Percentiles rank a stretch among this genome's conserved stretches.
These are phyloP conservation scores for Akabosia matsudoensis DNA, from an alignment of 1,140 invertebrate genomes.

Conservation along the genomic window DNA sequence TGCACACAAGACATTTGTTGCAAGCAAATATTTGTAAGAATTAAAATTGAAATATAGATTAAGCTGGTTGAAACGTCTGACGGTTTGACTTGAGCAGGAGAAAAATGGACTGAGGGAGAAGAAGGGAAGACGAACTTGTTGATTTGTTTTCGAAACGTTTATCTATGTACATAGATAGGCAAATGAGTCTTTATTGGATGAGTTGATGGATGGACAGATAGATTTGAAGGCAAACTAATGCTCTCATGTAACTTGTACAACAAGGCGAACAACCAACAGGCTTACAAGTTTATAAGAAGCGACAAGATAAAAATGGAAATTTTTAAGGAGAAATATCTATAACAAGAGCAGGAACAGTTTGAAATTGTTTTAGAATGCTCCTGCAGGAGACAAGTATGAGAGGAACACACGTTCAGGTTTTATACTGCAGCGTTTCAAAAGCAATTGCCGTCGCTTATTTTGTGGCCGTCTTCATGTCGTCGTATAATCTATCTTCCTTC, in stretches of 20 bases:
- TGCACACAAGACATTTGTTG: neutral
- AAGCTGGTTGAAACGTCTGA: too few species aligned
- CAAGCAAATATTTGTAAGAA: slow-evolving; percentile 19
- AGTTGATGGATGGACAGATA: slow-evolving; percentile 3
- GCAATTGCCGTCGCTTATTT: neutral
- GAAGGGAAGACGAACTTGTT: slow-evolving; percentile 4
- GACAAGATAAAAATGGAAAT: neutral
- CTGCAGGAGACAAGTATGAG: too few species aligned
- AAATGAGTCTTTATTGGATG: slow-evolving; percentile 4
- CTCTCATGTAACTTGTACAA: neutral
- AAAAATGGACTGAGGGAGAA: neutral
- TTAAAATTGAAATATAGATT: slow-evolving; percentile 13
- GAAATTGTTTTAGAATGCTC: neutral
- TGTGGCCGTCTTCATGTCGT: slow-evolving; percentile 6
- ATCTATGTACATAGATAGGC: neutral
- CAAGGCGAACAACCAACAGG: neutral
- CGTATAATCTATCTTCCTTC: slow-evolving; percentile 16
- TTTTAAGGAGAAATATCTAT: neutral
- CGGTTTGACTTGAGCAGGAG: too few species aligned
- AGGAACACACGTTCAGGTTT: neutral
- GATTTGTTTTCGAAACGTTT: neutral
- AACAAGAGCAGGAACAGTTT: neutral
- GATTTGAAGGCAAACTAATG: neutral
- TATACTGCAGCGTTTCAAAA: neutral
- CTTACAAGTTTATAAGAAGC: neutral